A percentile compares a stretch with the other conserved stretches of the same genome.
These are phyloP conservation scores for Chironomus riparius DNA, from an alignment of 2,888 invertebrate genomes.

Conservation along the genomic window DNA sequence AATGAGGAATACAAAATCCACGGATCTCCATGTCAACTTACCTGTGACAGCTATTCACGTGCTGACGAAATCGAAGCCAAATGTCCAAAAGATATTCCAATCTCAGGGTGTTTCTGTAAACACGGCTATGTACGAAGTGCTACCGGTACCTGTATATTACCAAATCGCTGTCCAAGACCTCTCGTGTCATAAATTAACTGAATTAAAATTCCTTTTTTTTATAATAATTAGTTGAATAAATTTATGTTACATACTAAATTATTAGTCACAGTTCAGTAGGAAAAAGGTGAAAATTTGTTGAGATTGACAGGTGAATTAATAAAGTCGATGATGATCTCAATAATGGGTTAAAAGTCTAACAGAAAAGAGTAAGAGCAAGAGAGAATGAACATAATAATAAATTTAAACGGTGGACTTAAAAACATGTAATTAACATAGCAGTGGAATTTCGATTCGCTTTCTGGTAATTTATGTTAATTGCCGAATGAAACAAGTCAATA, in stretches of 20 bases:
- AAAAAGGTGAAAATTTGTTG: neutral
- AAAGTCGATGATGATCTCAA: neutral
- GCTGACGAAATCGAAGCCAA: slow-evolving; percentile 29
- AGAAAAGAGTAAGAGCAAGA: too few relatives aligned
- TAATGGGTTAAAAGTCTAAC: neutral
- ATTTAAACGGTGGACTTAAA: neutral
- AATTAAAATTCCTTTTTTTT: neutral
- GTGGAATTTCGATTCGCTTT: slow-evolving; percentile 2
- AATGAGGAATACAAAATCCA: slow-evolving; percentile 2
- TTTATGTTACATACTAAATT: neutral
- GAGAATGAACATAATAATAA: too few relatives aligned
- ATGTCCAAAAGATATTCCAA: slow-evolving; percentile 39
- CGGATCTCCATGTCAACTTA: slow-evolving; percentile 16
- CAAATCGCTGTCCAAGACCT: slow-evolving; percentile 19
- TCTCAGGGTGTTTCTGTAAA: slow-evolving; percentile 45
- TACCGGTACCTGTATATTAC: slow-evolving; percentile 41
- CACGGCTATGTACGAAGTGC: slow-evolving; percentile 41
- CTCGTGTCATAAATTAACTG: neutral
- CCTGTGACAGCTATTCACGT: neutral
- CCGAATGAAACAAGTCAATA: slow-evolving; percentile 21
- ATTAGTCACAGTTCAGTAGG: neutral
- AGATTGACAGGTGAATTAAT: neutral
- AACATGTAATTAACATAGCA: slow-evolving; percentile 21
- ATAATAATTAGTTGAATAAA: neutral
- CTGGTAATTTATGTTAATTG: slow-evolving; percentile 24